Percentiles rank a stretch among this genome's conserved stretches.
These are phyloP conservation scores for Dexiosoma caninum DNA, from an alignment of 2,888 invertebrate genomes.

Conservation along the genomic window DNA sequence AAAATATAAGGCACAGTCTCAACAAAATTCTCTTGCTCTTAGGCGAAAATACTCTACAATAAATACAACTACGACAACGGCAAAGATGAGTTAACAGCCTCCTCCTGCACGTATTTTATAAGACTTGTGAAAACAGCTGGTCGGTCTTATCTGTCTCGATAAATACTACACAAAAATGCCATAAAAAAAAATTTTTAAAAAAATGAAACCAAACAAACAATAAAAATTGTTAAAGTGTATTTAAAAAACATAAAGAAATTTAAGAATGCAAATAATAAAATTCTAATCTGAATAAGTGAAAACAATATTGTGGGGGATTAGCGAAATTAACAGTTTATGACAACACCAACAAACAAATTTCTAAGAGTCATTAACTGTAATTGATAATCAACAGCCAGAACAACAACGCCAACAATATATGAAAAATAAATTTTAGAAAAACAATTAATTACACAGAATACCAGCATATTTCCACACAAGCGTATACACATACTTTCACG, in stretches of 20 bases:
- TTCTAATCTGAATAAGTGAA: background rate
- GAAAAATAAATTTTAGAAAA: background rate
- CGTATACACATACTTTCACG: background rate
- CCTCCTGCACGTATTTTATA: background rate
- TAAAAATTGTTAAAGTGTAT: constrained; percentile 3
- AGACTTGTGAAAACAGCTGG: constrained; percentile 34
- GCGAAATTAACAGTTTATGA: background rate
- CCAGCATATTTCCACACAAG: background rate
- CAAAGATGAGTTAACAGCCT: background rate
- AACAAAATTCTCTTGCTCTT: constrained; percentile 20
- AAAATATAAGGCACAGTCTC: constrained; percentile 3
- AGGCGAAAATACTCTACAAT: background rate
- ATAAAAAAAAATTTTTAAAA: background rate
- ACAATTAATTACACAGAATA: background rate
- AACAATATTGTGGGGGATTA: background rate
- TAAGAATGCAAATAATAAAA: constrained; percentile 1
- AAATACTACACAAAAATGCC: background rate
- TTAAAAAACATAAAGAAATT: background rate
- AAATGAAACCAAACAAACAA: background rate
- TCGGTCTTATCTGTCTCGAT: constrained; percentile 2
- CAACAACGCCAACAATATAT: background rate
- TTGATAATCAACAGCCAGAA: constrained; percentile 1
- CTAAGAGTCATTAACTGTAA: background rate
- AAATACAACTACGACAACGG: background rate
- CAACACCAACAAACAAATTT: background rate